Evolutionary conservation across 2,888 invertebrate species (phyloP), one percentile per base, ranked within the genome.

Genomic region (Drosophila neonasuta): DNA sequence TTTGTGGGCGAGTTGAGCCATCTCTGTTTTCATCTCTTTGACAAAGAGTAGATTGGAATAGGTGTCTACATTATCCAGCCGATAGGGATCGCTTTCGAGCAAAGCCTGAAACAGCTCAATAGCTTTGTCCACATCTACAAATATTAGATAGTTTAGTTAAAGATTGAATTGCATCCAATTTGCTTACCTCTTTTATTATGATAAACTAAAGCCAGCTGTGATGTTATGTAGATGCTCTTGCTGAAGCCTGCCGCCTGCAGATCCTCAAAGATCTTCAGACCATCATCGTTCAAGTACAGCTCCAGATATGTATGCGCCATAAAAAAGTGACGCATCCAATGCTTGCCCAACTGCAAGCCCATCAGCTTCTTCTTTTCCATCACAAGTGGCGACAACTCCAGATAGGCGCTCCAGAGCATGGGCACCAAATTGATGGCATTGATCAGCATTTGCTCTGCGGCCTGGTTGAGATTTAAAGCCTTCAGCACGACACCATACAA

Each of bases 41-140:
- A 99, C 96, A 89, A 98, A 99, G 8, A 99, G 92, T 58, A 99
- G 92, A 92, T 99, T 99, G 3, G 99, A 99, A 90, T 96, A 99
- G 0, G 96, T 96, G 91, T 99, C 99, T 93, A 99, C 95, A 90
- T 98, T 97, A 87, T 99, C 99, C 39, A 99, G 91, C 45, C 99
- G 93, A 89, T 95, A 98, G 0, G 99, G 99, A 92, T 99, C 99
- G 81, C 93, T 92, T 80, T 95, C 94, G 77, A 96, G 94, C 30
- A 99, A 92, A 70, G 95, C 93, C 88, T 96, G 94, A 88, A 99
- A 99, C 52, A 95, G 93, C 70, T 94, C 93, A 58, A 98, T 94
- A 0, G 98, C 97, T 79, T 95, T 94, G 85, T 97, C 97, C 17
- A 97, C 95, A 92, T 98, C 98, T 97, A 90, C 55, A 59, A 59